Conservation (phyloP, 2,888 invertebrate species). For the Esperia sulphurella region DNA sequence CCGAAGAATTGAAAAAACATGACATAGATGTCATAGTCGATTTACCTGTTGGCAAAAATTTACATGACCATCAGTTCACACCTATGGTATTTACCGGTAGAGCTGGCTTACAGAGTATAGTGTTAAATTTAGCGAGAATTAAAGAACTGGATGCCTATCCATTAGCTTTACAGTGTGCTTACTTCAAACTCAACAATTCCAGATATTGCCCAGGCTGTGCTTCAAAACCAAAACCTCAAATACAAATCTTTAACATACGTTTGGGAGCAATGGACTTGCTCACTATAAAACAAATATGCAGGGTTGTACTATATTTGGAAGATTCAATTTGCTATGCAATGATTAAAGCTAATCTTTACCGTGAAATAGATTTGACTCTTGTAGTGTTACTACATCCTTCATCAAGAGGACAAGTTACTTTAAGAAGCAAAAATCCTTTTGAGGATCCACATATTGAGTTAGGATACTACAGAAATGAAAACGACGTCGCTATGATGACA, state of each 20-base stretch:
- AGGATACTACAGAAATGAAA: conserved; percentile 15
- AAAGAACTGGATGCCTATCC: conserved; percentile 27
- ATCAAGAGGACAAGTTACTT: conserved; percentile 17
- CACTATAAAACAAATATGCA: conserved; percentile 7
- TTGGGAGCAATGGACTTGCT: conserved; percentile 4
- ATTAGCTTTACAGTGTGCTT: conserved; percentile 11
- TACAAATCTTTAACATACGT: conserved; percentile 14
- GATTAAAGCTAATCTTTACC: conserved; percentile 8
- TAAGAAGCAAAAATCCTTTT: conserved; percentile 13
- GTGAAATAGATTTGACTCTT: conserved; percentile 11
- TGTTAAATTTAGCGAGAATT: conserved; percentile 28
- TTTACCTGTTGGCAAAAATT: conserved; percentile 59
- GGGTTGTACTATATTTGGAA: conserved; percentile 6
- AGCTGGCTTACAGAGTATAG: conserved; percentile 42
- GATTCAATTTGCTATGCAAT: conserved; percentile 13
- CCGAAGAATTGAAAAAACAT: conserved; percentile 34
- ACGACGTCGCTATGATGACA: conserved; percentile 11
- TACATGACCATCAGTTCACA: conserved; percentile 51
- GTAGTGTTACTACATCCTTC: conserved; percentile 13
- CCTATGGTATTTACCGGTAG: conserved; percentile 43
- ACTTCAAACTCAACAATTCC: conserved; percentile 14
- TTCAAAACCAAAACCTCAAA: conserved; percentile 9
- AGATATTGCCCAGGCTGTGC: background rate
- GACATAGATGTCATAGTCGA: conserved; percentile 40
- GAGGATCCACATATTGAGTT: conserved; percentile 17